A percentile compares a stretch with the other conserved stretches of the same genome.
These are phyloP conservation scores for Diplodus puntazzo DNA, from an alignment of 2,797 vertebrate genomes.

Conservation along the genomic window DNA sequence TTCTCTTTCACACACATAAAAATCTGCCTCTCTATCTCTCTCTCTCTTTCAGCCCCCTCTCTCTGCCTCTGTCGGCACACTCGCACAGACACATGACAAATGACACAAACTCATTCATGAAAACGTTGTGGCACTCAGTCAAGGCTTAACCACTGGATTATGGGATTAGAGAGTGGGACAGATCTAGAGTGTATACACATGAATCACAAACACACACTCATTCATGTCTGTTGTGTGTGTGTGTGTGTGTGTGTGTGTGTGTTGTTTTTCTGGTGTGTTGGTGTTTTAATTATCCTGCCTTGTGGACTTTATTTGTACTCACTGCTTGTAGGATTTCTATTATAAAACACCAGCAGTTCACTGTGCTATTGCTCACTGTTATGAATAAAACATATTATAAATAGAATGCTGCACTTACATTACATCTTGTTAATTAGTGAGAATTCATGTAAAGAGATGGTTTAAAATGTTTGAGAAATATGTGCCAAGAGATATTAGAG, in stretches of 20 bases:
- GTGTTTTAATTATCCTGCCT: constrained; percentile 32
- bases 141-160: constrained; percentile 75
- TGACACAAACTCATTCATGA: constrained; percentile 72
- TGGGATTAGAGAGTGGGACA: constrained; percentile 70
- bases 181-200: constrained; percentile 58
- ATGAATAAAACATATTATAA: not conserved
- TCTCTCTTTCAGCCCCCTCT: not conserved
- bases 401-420: not conserved
- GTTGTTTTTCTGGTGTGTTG: constrained; percentile 8
- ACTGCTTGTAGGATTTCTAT: constrained; percentile 3
- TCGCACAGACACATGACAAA: constrained; percentile 47
- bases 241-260: not conserved
- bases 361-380: not conserved
- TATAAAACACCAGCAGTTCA: not conserved
- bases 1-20: not conserved
- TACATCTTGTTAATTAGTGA: not conserved
- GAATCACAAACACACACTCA: constrained; percentile 5
- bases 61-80: constrained; percentile 11
- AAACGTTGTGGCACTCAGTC: constrained; percentile 65
- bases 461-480: not conserved
- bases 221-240: not conserved
- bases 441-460: not conserved
- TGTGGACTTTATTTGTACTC: constrained; percentile 28
- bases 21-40: too few relatives aligned
- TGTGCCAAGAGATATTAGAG: not conserved